Evolutionary conservation across 2,113 vertebrate species (phyloP), one percentile per base, ranked within the genome.

Genomic region (Corythaeola cristata): DNA sequence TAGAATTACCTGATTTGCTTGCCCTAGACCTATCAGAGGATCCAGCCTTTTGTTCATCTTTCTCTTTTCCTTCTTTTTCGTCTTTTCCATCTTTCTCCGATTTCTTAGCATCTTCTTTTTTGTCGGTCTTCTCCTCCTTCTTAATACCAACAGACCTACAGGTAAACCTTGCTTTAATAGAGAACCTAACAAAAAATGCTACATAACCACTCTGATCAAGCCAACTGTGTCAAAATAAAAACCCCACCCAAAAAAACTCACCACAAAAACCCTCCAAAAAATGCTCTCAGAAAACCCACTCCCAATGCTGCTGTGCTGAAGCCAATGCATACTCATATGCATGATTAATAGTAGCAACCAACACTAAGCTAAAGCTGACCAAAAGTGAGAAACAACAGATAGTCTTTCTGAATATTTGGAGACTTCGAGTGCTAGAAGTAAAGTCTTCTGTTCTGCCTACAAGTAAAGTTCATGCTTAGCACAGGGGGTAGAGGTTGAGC

Each of bases 71-170:
- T 67, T 98, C 98, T 96, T 99, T 99, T 47, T 98, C 41, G 14
- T 44, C 41, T 96, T 98, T 98, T 64, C 96, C 98, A 26, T 97
- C 97, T 89, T 97, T 96, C 78, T 98, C 98, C 3, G 84, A 89
- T 68, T 95, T 97, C 76, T 98, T 98, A 11, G 85, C 26, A 81
- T 99, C 99, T 16, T 98, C 98, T 66, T 97, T 98, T 50, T 96
- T 98, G 37, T 99, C 99, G 0, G 60, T 44, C 92, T 98, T 99
- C 47, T 99, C 99, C 66, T 99, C 99, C 85, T 99, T 99, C 76
- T 97, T 98, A 96, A 94, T 39, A 73, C 92, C 89, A 66, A 59
- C 19, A 10, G 96, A 96, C 88, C 98, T 98, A 78, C 2, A 88
- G 41, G 41, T 35, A 62, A 88, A 84, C 33, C 58, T 55, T 23